phyloP scores from a whole-genome alignment of 2,113 vertebrate genomes.

The Carollia perspicillata region DNA sequence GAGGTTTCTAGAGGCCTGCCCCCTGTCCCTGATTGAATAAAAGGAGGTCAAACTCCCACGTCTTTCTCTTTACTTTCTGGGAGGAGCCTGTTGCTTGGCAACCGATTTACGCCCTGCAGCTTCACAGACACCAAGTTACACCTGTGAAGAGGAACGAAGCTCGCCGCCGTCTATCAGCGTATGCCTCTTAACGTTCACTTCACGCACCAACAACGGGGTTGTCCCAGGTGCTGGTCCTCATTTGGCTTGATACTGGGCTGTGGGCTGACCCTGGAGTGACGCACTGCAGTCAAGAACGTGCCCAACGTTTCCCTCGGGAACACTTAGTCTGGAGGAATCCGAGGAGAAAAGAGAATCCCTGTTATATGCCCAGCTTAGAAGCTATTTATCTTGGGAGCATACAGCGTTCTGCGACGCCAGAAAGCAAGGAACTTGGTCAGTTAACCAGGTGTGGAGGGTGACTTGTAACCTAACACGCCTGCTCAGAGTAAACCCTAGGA shows the following conservation, averaged over 20 bases:
- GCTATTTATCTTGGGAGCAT: not conserved
- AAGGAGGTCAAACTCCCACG: rapidly evolving
- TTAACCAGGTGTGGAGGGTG: not conserved
- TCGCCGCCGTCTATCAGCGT: not conserved
- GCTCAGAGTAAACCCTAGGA: not conserved
- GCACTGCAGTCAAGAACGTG: not conserved
- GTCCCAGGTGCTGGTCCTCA: not conserved
- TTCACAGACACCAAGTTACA: rapidly evolving
- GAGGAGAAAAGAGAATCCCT: not conserved
- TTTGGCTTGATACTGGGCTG: not conserved
- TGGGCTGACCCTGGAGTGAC: not conserved
- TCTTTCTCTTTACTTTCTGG: rapidly evolving
- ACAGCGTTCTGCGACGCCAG: not conserved
- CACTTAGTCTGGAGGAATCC: not conserved
- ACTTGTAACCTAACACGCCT: not conserved
- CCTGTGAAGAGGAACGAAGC: not conserved
- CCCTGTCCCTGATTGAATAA: slow-evolving; percentile 22
- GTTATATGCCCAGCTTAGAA: not conserved
- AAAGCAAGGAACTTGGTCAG: not conserved
- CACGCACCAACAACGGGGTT: rapidly evolving
- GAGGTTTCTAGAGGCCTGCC: not conserved
- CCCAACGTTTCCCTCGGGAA: not conserved
- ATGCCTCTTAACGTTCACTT: not conserved
- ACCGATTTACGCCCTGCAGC: not conserved
- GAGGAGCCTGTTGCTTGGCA: slow-evolving; percentile 14